Conservation (phyloP, 2,888 invertebrate species). For the Scaptomyza cyrtandrae region DNA sequence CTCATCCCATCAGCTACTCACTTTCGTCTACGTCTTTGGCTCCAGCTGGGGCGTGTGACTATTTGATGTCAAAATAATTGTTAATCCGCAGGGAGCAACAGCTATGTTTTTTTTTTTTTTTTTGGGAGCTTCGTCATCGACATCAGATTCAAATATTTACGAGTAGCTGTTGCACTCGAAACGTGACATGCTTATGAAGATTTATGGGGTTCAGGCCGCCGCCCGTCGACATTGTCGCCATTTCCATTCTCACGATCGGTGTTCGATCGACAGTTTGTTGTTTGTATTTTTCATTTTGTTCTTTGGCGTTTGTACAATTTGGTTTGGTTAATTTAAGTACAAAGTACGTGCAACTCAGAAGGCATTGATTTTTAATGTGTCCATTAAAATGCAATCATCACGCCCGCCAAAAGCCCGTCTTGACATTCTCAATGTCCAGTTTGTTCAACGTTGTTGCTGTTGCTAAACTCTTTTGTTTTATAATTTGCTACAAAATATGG, state of each 20-base stretch:
- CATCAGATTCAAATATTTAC: slow-evolving; percentile 73
- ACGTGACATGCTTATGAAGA: slow-evolving; percentile 84
- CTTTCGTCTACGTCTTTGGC: slow-evolving; percentile 19
- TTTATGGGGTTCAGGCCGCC: slow-evolving; percentile 79
- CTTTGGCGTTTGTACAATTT: slow-evolving; percentile 39
- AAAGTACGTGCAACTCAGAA: slow-evolving; percentile 70
- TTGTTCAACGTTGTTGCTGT: slow-evolving; percentile 5
- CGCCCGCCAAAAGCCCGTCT: slow-evolving; percentile 46
- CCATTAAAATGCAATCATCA: slow-evolving; percentile 83
- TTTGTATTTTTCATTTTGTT: slow-evolving; percentile 29
- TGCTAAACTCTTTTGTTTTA: slow-evolving; percentile 40
- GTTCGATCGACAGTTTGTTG: slow-evolving; percentile 78
- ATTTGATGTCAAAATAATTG: slow-evolving; percentile 79
- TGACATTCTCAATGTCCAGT: slow-evolving; percentile 15
- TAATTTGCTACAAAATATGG: slow-evolving; percentile 58
- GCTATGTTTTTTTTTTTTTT: slow-evolving; percentile 14
- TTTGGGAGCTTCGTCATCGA: slow-evolving; percentile 56
- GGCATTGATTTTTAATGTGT: slow-evolving; percentile 82
- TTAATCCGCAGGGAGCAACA: slow-evolving; percentile 63
- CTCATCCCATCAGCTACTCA: slow-evolving; percentile 1
- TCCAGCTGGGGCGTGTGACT: slow-evolving; percentile 52
- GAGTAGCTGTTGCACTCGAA: slow-evolving; percentile 82
- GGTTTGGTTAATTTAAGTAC: slow-evolving; percentile 71
- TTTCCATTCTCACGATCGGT: slow-evolving; percentile 82
- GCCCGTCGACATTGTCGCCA: slow-evolving; percentile 76